Evolutionary conservation across 2,888 invertebrate genomes (phyloP), one percentile per base, ranked within the genome.

Genomic region (Drosophila anceps): DNA sequence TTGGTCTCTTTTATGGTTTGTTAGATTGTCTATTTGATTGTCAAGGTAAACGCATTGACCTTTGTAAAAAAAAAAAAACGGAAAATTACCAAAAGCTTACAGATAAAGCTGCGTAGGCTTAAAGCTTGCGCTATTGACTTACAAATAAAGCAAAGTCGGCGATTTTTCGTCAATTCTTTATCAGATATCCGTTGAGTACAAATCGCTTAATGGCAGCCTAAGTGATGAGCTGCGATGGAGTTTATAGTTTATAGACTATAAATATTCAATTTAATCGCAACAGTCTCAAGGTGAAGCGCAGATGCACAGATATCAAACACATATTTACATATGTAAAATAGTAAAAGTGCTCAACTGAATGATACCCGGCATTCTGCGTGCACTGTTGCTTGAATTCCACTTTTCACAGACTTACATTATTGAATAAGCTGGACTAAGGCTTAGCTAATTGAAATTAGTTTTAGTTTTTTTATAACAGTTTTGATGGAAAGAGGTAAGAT

Each of bases 21-120:
- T 65, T 73, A 51, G 41, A 66, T 39, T 55, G 59, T 66, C 60
- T n/a, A 18, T 69, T 57, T 90, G 90, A 90, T 73, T 83, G 90
- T 67, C 90, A 90, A 90, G 84, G 90, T 81, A 59, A 67, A 76
- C 53, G 68, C 64, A 63, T 53, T 71, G 87, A 82, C 73, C 90
- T 90, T 90, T 90, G 89, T 80, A 84, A 54, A 31, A 9, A 41
- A 15, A 20, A 18, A 43, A 13, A 48, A 20, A 64, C 20, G 73
- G 76, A 82, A 79, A 77, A 77, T 43, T 69, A 58, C 39, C 44
- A 62, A 58, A 44, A 55, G 55, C 48, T 50, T 43, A 41, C 29
- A 54, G 37, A 9, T 33, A 15, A 48, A 4, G 24, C 24, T 24
- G 24, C 24, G 24, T 24, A 24, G 2, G 24, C 24, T 24, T 24